phyloP scores from a whole-genome alignment of 2,888 invertebrate genomes.

The Dryobotodes eremita region DNA sequence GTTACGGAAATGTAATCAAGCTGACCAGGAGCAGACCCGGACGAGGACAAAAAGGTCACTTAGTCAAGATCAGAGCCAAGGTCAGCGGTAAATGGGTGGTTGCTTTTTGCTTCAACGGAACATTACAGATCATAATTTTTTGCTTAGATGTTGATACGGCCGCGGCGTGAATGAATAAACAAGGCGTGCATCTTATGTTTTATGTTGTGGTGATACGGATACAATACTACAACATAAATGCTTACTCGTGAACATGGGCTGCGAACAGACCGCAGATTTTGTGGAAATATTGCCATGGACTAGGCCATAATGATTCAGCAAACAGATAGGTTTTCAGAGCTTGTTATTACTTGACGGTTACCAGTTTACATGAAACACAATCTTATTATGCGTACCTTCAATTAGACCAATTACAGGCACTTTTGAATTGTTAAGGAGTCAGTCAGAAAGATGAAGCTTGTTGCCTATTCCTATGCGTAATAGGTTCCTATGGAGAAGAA shows the following conservation, averaged over 20 bases:
- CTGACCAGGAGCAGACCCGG: constrained; percentile 36
- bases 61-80: constrained; percentile 42
- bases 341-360: not conserved
- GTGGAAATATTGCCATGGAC: not conserved
- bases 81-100: constrained; percentile 10
- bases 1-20: constrained; percentile 59
- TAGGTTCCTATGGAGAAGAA: not conserved
- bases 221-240: constrained; percentile 8
- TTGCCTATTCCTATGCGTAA: not conserved
- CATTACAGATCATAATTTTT: constrained; percentile 31
- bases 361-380: too few relatives aligned
- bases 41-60: constrained; percentile 59
- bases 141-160: constrained; percentile 5
- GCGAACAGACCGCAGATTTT: not conserved
- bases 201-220: not conserved
- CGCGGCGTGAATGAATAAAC: too few relatives aligned
- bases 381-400: not conserved
- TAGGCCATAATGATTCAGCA: too few relatives aligned
- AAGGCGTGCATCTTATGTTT: too few relatives aligned
- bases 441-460: not conserved
- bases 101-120: constrained; percentile 40
- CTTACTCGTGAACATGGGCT: not conserved
- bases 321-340: not conserved
- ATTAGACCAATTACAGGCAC: not conserved
- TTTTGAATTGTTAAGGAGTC: not conserved